Evolutionary conservation across 2,888 invertebrate genomes (phyloP), one percentile per base, ranked within the genome.

Genomic region (Eulithis testata): DNA sequence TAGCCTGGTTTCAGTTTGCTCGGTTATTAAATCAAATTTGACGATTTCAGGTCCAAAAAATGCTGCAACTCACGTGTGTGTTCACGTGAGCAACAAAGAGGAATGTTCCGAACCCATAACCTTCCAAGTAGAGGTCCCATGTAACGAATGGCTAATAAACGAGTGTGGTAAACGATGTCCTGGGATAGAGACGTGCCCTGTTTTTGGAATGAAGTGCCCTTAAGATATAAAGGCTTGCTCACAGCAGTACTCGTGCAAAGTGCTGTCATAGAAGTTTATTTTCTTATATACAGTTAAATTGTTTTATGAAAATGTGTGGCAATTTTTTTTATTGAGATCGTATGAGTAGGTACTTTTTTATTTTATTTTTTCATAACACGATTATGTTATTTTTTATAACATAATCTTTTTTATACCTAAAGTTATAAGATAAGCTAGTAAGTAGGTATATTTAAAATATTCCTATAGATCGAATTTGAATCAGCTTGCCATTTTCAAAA

Each of bases 81-180:
- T 21, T 14, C 47, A 49, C 49, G 49, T 49, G 49, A 49, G 21
- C 21, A 9, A 49, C 6, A 21, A 47, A 49, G 21, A 9, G 21
- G 49, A 49, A 49, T 49, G 11, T 21, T 49, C 4, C 3, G 3
- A 11, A 14, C 12, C 4, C 11, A 49, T 49, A 49, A 21, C 21
- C 21, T 9, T 21, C 31, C 12, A 36, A 56, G 56, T 45, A 44
- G 36, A 31, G 14, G 12, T n/a, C 27, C 44, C 21, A 47, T 31
- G 57, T 56, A 58, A 59, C 55, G 45, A 66, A 62, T 63, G 54
- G 66, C 55, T 62, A 60, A 64, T 69, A 66, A 60, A 65, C 60
- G 56, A 69, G 66, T 66, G 66, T 59, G 63, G 60, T 64, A 62
- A 64, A 60, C 53, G 61, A 55, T 66, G 64, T 60, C 66, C 57